These are phyloP conservation scores for Sesia bembeciformis DNA, from an alignment of 2,888 invertebrate genomes.

Conservation along the genomic window DNA sequence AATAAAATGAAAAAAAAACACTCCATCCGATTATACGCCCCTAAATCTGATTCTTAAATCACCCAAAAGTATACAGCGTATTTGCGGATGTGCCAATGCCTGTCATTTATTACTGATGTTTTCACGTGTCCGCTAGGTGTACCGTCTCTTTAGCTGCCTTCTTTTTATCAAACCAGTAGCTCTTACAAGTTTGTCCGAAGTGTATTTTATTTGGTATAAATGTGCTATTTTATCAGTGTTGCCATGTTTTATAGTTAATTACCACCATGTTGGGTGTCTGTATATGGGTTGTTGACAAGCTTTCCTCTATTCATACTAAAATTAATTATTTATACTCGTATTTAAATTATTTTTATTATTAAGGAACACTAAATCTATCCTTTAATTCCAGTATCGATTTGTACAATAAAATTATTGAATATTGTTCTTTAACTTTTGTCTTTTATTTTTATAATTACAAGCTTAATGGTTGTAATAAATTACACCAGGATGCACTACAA, in stretches of 20 bases:
- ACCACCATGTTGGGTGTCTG: slow-evolving; percentile 46
- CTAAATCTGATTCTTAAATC: too few relatives aligned
- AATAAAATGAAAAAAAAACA: too few relatives aligned
- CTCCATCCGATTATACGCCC: too few relatives aligned
- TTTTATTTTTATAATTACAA: slow-evolving; percentile 16
- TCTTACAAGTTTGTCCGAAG: slow-evolving; percentile 1
- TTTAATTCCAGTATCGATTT: slow-evolving; percentile 66
- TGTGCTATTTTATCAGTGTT: slow-evolving; percentile 19
- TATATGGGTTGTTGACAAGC: slow-evolving; percentile 60
- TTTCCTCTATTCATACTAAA: slow-evolving; percentile 43
- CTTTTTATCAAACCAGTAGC: neutral
- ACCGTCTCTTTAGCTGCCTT: neutral
- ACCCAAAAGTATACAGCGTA: too few relatives aligned
- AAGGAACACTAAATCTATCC: slow-evolving; percentile 51
- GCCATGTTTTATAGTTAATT: slow-evolving; percentile 28
- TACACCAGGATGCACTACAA: too few relatives aligned
- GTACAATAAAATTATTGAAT: slow-evolving; percentile 59
- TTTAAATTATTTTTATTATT: slow-evolving; percentile 49
- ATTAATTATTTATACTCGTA: slow-evolving; percentile 27
- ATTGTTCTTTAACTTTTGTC: slow-evolving; percentile 37
- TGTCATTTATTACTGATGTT: too few relatives aligned
- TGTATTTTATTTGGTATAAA: slow-evolving; percentile 10
- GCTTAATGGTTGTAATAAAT: too few relatives aligned
- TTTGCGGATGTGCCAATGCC: too few relatives aligned
- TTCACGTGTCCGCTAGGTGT: too few relatives aligned